phyloP scores from a whole-genome alignment of 2,113 vertebrate genomes.

The Epinephelus cyanopodus region DNA sequence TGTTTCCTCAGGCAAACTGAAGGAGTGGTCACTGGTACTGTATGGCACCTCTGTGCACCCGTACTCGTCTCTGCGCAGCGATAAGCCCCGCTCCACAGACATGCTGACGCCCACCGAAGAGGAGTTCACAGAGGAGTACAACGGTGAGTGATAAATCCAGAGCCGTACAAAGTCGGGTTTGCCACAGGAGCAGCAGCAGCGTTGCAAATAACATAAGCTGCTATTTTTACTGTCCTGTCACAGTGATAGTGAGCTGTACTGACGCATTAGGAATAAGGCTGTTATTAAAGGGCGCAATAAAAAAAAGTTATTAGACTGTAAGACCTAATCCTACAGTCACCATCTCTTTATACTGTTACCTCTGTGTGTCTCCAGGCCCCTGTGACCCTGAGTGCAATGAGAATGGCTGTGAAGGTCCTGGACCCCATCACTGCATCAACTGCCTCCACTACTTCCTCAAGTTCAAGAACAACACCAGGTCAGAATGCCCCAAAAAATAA shows the following conservation, averaged over 20 bases:
- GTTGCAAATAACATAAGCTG: neutral
- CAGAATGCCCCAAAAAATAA: neutral
- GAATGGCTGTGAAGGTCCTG: slow-evolving; percentile 95
- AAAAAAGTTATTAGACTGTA: slow-evolving; percentile 9
- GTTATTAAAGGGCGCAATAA: neutral
- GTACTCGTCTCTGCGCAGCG: slow-evolving; percentile 90
- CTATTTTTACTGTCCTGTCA: slow-evolving; percentile 25
- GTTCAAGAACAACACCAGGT: slow-evolving; percentile 99
- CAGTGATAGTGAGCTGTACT: neutral
- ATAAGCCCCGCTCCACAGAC: slow-evolving; percentile 88
- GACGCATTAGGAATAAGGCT: neutral
- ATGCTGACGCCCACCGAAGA: slow-evolving; percentile 85
- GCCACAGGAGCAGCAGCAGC: slow-evolving; percentile 4
- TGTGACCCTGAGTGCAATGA: slow-evolving; percentile 96
- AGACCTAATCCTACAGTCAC: neutral
- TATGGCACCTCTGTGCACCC: slow-evolving; percentile 97
- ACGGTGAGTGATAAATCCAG: slow-evolving; percentile 83
- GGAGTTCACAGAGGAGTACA: slow-evolving; percentile 93
- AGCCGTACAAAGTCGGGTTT: neutral
- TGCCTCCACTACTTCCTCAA: slow-evolving; percentile 98
- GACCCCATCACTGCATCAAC: slow-evolving; percentile 96
- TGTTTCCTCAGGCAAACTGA: slow-evolving; percentile 91
- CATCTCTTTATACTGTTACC: neutral
- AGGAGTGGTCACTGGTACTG: slow-evolving; percentile 98
- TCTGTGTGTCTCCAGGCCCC: slow-evolving; percentile 84